Evolutionary conservation across 1,140 invertebrate species (phyloP).

Genomic region (Carcinoscorpius rotundicauda): DNA sequence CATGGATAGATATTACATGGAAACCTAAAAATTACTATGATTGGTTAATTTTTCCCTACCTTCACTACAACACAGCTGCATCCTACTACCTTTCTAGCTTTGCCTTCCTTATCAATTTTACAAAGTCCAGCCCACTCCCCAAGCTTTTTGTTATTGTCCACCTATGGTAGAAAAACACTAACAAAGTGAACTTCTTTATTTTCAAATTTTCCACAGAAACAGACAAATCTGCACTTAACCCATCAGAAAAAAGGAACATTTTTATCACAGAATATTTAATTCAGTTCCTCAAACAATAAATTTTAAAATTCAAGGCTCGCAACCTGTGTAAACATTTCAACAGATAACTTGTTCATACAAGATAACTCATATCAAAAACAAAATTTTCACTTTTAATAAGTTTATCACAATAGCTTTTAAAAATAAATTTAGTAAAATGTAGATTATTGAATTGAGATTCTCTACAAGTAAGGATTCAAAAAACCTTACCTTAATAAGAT

Average conservation of each 20-base stretch:
- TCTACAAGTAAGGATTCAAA: too few species aligned
- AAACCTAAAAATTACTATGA: too few species aligned
- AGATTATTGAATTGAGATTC: too few species aligned
- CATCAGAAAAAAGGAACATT: background rate
- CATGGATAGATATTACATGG: too few species aligned
- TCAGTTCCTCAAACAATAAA: background rate
- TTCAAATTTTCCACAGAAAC: background rate
- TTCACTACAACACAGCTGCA: constrained; percentile 97
- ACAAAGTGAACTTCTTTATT: background rate
- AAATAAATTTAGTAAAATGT: too few species aligned
- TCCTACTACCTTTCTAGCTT: constrained; percentile 95
- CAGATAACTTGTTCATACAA: too few species aligned
- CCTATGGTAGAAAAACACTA: constrained; percentile 33
- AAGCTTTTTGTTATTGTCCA: constrained; percentile 96
- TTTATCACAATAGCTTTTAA: too few species aligned
- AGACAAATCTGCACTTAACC: constrained; percentile 10
- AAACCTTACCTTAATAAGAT: constrained; percentile 60
- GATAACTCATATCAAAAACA: background rate
- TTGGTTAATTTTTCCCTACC: constrained; percentile 36
- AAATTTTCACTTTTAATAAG: too few species aligned
- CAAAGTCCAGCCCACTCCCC: constrained; percentile 98
- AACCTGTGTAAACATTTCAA: too few species aligned
- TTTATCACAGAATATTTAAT: background rate
- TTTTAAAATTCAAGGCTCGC: too few species aligned
- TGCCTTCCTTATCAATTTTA: constrained; percentile 98